A percentile compares a stretch with the other conserved stretches of the same genome.
phyloP scores from a whole-genome alignment of 2,113 vertebrate species.

The Sinocyclocheilus anophthalmus region DNA sequence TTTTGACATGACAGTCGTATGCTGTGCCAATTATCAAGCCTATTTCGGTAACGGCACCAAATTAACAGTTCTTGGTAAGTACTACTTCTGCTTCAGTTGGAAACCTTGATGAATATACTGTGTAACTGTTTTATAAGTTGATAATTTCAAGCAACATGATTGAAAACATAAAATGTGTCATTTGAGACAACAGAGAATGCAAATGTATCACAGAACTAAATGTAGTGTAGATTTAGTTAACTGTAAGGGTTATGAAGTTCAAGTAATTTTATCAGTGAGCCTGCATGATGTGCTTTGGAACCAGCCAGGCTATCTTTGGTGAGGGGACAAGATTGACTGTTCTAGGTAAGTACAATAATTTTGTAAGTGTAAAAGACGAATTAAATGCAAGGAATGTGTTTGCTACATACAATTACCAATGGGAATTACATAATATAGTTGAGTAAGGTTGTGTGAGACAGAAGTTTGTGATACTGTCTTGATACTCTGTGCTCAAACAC shows the following conservation, averaged over 20 bases:
- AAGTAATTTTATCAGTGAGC: conserved; percentile 22
- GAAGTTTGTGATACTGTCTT: conserved; percentile 48
- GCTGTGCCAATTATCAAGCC: conserved; percentile 50
- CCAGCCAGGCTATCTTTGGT: conserved; percentile 61
- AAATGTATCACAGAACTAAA: not conserved
- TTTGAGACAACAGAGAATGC: not conserved
- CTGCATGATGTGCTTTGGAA: conserved; percentile 32
- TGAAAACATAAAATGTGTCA: not conserved
- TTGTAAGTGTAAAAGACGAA: not conserved
- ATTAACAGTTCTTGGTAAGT: conserved; percentile 72
- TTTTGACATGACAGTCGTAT: conserved; percentile 34
- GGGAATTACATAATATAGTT: not conserved
- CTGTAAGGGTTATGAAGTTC: not conserved
- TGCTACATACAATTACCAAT: not conserved
- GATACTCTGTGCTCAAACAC: conserved; percentile 52
- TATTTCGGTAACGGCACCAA: conserved; percentile 74
- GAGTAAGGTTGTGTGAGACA: not conserved
- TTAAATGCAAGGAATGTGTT: not conserved
- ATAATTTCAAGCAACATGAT: not conserved
- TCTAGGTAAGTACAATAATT: conserved; percentile 55
- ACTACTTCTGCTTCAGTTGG: not conserved
- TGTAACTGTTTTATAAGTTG: not conserved
- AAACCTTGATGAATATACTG: not conserved
- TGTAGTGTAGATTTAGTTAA: not conserved
- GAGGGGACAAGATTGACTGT: conserved; percentile 60